Evolutionary conservation across 37 sponge, comb jelly and placozoan species (phyloP).

Genomic region (Mnemiopsis leidyi): DNA sequence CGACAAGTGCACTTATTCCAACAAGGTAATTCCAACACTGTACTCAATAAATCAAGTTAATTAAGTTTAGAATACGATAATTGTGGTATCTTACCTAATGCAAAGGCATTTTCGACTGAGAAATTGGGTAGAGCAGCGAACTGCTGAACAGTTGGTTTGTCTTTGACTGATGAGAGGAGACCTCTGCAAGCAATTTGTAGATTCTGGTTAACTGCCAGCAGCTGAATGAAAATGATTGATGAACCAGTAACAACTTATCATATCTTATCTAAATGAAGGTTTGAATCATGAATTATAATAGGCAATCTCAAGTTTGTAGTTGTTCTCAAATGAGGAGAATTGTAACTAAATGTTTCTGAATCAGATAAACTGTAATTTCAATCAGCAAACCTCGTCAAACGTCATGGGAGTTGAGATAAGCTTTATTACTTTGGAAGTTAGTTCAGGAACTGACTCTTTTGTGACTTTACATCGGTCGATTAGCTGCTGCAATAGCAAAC

Average conservation of each 20-base stretch:
- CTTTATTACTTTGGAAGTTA: background rate
- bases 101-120: background rate
- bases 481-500: background rate
- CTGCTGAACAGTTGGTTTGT: background rate
- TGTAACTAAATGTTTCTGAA: no score
- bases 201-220: constrained; percentile 12
- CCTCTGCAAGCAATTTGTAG: constrained; percentile 14
- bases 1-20: no score
- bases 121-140: background rate
- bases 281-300: no score
- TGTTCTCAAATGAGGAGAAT: no score
- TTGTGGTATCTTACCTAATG: constrained; percentile 11
- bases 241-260: no score
- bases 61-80: no score
- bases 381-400: constrained; percentile 48
- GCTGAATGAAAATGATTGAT: background rate
- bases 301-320: no score
- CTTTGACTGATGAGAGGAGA: background rate
- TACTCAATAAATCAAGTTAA: no score
- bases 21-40: no score
- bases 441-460: constrained; percentile 9
- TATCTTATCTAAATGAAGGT: no score
- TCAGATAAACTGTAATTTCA: no score
- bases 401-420: background rate
- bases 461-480: background rate